Evolutionary conservation across 2,888 invertebrate species (phyloP).

Genomic region (Autographa pulchrina): DNA sequence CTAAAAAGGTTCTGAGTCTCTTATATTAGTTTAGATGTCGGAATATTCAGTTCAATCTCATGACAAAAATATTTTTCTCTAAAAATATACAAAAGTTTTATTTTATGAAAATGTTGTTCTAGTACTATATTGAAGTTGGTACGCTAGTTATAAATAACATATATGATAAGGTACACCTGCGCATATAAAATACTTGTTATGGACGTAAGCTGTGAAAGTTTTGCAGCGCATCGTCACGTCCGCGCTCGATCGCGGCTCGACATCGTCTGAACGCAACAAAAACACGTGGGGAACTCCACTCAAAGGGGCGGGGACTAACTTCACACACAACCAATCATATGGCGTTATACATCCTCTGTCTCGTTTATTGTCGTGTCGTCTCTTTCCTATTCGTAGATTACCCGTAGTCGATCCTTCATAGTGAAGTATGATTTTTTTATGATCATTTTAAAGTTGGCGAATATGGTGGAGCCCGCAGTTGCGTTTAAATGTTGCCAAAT

Average conservation of each 20-base stretch:
- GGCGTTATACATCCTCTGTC: slow-evolving; percentile 36
- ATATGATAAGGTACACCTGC: slow-evolving; percentile 46
- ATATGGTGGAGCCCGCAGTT: slow-evolving; percentile 65
- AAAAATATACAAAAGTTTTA: too few species aligned
- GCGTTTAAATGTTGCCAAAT: slow-evolving; percentile 72
- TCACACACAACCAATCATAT: slow-evolving; percentile 64
- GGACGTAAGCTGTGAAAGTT: slow-evolving; percentile 75
- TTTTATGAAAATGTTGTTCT: background rate
- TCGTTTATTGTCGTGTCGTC: slow-evolving; percentile 50
- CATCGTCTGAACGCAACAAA: slow-evolving; percentile 79
- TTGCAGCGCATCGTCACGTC: slow-evolving; percentile 66
- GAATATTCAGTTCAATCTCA: too few species aligned
- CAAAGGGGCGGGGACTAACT: slow-evolving; percentile 69
- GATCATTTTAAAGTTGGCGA: slow-evolving; percentile 76
- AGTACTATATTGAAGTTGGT: slow-evolving; percentile 8
- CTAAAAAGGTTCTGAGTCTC: too few species aligned
- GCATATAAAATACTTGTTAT: slow-evolving; percentile 45
- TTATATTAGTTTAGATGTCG: too few species aligned
- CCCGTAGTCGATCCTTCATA: slow-evolving; percentile 82
- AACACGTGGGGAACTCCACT: slow-evolving; percentile 76
- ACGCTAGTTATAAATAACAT: slow-evolving; percentile 23
- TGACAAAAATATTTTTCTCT: too few species aligned
- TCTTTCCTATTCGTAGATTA: slow-evolving; percentile 75
- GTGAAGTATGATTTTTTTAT: slow-evolving; percentile 81
- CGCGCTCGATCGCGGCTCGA: slow-evolving; percentile 61